Conservation (phyloP, 2,888 invertebrate genomes). For the Erebia palarica region DNA sequence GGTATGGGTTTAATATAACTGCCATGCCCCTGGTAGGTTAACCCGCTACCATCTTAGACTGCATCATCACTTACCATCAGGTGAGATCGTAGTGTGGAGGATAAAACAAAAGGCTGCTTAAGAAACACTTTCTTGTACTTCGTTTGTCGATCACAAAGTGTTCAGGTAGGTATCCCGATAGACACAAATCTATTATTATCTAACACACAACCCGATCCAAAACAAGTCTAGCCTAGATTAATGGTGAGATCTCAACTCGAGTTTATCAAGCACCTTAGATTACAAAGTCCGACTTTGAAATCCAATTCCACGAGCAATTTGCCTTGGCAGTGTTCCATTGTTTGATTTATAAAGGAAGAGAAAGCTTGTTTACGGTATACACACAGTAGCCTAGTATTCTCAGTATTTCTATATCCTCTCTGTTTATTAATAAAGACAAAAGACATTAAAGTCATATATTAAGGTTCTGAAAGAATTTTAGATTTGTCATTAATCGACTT, state of each 20-base stretch:
- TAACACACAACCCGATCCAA: slow-evolving; percentile 14
- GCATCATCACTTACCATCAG: too few relatives aligned
- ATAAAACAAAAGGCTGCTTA: too few relatives aligned
- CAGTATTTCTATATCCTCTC: neutral
- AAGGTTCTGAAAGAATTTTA: neutral
- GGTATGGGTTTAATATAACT: too few relatives aligned
- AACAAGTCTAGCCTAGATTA: slow-evolving; percentile 35
- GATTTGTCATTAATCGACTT: too few relatives aligned
- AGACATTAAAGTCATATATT: neutral
- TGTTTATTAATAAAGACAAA: neutral
- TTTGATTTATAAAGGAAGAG: slow-evolving; percentile 32
- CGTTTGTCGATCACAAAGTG: too few relatives aligned
- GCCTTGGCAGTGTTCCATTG: slow-evolving; percentile 31
- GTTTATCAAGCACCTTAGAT: slow-evolving; percentile 39
- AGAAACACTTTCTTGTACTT: too few relatives aligned
- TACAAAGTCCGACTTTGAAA: slow-evolving; percentile 42
- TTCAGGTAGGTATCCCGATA: neutral
- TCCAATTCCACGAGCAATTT: slow-evolving; percentile 40
- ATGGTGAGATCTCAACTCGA: slow-evolving; percentile 32
- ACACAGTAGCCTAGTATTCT: neutral
- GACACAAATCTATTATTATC: slow-evolving; percentile 14
- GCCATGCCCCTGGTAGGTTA: too few relatives aligned
- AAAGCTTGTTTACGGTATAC: slow-evolving; percentile 19
- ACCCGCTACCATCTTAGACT: too few relatives aligned
- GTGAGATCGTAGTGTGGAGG: too few relatives aligned